Evolutionary conservation across 64 coral and sea anemone genomes (phyloP).

Genomic region (Porites australiensis): DNA sequence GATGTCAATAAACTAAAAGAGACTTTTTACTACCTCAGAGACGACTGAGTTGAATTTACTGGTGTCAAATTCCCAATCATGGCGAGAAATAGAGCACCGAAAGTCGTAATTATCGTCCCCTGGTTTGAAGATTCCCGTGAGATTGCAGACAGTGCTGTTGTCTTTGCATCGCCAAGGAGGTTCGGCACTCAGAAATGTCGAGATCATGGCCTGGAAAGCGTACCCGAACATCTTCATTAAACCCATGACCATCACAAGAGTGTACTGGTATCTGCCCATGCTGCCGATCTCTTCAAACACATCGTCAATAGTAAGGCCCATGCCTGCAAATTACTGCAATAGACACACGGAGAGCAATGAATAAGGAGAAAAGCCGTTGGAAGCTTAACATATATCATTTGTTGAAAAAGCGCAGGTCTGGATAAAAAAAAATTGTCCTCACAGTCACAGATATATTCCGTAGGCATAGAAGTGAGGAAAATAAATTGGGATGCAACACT

Average conservation of each 20-base stretch:
- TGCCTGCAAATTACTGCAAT: not conserved
- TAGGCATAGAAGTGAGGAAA: too few relatives aligned
- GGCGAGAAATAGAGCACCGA: slow-evolving; percentile 58
- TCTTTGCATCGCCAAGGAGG: slow-evolving; percentile 66
- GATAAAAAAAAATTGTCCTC: too few relatives aligned
- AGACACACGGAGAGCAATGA: too few relatives aligned
- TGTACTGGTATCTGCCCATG: slow-evolving; percentile 52
- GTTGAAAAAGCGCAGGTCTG: too few relatives aligned
- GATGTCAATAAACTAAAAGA: too few relatives aligned
- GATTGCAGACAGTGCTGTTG: slow-evolving; percentile 64
- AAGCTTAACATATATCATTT: too few relatives aligned
- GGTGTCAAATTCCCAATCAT: slow-evolving; percentile 77
- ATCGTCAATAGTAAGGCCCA: slow-evolving; percentile 55
- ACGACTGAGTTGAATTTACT: slow-evolving; percentile 73
- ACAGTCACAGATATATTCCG: too few relatives aligned
- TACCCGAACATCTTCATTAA: slow-evolving; percentile 55
- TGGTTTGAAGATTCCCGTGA: slow-evolving; percentile 53
- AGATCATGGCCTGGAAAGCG: slow-evolving; percentile 53
- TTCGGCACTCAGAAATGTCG: slow-evolving; percentile 65
- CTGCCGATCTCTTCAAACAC: slow-evolving; percentile 58
- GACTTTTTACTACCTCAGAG: slow-evolving; percentile 36
- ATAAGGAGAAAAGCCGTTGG: too few relatives aligned
- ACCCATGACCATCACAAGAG: slow-evolving; percentile 33
- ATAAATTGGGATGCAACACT: too few relatives aligned
- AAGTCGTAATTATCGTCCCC: slow-evolving; percentile 31